phyloP scores from a whole-genome alignment of 1,140 invertebrate species.

The Acromyrmex heyeri region DNA sequence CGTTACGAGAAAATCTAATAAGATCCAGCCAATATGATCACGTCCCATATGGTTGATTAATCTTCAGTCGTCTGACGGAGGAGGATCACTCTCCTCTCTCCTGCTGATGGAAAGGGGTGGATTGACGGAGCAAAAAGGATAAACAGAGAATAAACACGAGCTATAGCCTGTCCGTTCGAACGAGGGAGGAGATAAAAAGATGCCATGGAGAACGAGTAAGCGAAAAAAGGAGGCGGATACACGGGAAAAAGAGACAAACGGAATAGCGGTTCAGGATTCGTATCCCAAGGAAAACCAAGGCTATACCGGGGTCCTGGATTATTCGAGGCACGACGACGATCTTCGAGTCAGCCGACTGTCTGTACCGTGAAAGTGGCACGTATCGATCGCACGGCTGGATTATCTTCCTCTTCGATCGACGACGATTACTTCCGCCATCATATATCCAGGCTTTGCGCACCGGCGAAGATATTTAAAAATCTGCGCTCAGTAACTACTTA shows the following conservation, averaged over 20 bases:
- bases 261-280: constrained; percentile 67
- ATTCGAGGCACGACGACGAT: constrained; percentile 82
- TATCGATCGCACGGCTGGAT: constrained; percentile 71
- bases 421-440: constrained; percentile 66
- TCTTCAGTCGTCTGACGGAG: constrained; percentile 76
- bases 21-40: constrained; percentile 84
- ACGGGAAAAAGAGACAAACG: constrained; percentile 43
- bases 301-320: constrained; percentile 79
- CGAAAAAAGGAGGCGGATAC: constrained; percentile 20
- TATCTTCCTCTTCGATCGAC: constrained; percentile 67
- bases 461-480: constrained; percentile 37
- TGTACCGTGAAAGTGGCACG: constrained; percentile 67
- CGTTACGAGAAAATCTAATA: constrained; percentile 81
- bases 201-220: background rate
- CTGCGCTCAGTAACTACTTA: constrained; percentile 2
- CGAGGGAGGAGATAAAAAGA: constrained; percentile 9
- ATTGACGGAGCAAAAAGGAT: constrained; percentile 49
- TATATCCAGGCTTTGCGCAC: constrained; percentile 5
- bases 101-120: constrained; percentile 14
- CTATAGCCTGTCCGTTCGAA: constrained; percentile 22
- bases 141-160: constrained; percentile 74
- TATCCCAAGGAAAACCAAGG: constrained; percentile 68
- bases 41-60: constrained; percentile 84
- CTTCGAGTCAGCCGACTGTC: constrained; percentile 63
- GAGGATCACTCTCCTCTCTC: constrained; percentile 78